Base-by-base conservation (phyloP, 2,113 vertebrate genomes). In the Aegotheles bennettii region DNA sequence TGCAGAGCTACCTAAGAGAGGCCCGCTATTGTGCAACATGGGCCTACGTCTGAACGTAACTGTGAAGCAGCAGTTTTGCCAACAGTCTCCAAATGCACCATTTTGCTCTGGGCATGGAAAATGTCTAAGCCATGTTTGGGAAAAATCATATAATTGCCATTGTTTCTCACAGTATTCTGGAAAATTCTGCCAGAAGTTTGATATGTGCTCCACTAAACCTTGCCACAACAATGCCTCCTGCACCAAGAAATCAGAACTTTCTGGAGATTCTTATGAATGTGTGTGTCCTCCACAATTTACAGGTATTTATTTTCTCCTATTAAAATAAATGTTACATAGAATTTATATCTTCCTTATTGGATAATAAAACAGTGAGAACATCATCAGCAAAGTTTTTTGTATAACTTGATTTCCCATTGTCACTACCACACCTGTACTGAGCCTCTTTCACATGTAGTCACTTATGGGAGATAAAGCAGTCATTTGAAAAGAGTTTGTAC, bases 81-180 rank as follows among this genome's bases (percentile, higher is more conserved):
- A 97, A 84, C 95, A 95, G 31, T 97, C 94, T 74, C 95, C 94
- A 47, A 95, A 93, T 38, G 90, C 97, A 67, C 96, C 93, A 1
- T 95, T 98, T 16, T 99, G 98, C 93, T 98, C 98, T 9, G 98
- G 98, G 13, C 98, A 94, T 47, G 98, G 98, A 31, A 93, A 96
- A 95, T 99, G 98, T 92, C 97, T 98, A 85, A 98, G 97, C 7
- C 92, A 98, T 38, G 16, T 93, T 67, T 96, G 97, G 98, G 98
- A 98, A 26, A 95, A 96, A n/a, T 69, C 65, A 7, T 99, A 98
- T 61, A 86, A 38, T 67, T 99, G 98, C 78, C 97, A 86, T 26
- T 99, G 98, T 84, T 94, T 94, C 38, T 88, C 96, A 70, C 95
- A 89, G 25, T 98, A 98, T 92, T 98, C 95, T 17, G 99, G 98